Evolutionary conservation across 1,140 invertebrate species (phyloP).

Genomic region (Drosophila leontia): DNA sequence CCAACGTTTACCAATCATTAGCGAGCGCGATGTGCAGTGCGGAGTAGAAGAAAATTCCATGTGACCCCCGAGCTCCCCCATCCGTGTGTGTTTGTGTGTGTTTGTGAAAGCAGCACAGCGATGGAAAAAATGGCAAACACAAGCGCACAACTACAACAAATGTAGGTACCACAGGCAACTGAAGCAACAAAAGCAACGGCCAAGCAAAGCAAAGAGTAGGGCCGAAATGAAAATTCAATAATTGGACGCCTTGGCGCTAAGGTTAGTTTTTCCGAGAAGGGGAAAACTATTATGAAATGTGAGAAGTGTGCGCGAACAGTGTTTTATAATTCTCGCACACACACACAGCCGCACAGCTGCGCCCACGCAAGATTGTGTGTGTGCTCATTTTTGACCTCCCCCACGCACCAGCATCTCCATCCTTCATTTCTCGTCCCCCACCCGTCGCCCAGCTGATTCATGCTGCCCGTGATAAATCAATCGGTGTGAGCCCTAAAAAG

Average conservation of each 20-base stretch:
- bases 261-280: slow-evolving; percentile 58
- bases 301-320: slow-evolving; percentile 49
- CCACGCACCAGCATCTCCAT: slow-evolving; percentile 51
- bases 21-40: slow-evolving; percentile 41
- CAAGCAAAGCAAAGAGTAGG: slow-evolving; percentile 16
- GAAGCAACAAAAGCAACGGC: slow-evolving; percentile 40
- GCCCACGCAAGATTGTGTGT: slow-evolving; percentile 53
- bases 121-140: slow-evolving; percentile 76
- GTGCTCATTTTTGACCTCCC: slow-evolving; percentile 71
- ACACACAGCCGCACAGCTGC: slow-evolving; percentile 37
- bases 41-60: slow-evolving; percentile 46
- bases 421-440: background rate
- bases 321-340: slow-evolving; percentile 69
- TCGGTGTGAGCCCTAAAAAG: slow-evolving; percentile 26
- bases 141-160: slow-evolving; percentile 71
- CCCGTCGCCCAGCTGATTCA: slow-evolving; percentile 68
- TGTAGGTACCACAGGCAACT: slow-evolving; percentile 61
- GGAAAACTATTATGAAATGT: slow-evolving; percentile 67
- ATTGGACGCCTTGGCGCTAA: slow-evolving; percentile 48
- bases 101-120: slow-evolving; percentile 66
- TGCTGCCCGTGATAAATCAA: slow-evolving; percentile 50
- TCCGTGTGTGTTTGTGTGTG: slow-evolving; percentile 28
- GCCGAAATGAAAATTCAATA: slow-evolving; percentile 79
- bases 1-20: slow-evolving; percentile 43
- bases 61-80: slow-evolving; percentile 47